Percentiles rank a stretch among this genome's conserved stretches.
Conservation (phyloP, 2,888 invertebrate genomes). For the Nyleta sp. region DNA sequence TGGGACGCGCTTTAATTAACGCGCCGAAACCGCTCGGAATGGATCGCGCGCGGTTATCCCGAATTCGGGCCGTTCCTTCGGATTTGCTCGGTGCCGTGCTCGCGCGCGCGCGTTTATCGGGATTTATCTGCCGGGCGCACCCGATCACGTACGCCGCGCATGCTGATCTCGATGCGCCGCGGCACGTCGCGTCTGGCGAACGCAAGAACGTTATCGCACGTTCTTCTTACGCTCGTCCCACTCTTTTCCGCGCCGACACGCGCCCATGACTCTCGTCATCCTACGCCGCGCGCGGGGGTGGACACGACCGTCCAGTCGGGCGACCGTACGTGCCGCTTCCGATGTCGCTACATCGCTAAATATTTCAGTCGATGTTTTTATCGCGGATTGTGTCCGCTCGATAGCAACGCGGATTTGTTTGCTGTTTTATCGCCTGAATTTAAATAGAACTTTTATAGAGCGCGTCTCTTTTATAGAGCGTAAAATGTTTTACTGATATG, state of each 20-base stretch:
- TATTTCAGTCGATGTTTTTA: constrained; percentile 47
- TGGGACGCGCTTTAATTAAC: constrained; percentile 51
- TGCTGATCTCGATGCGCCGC: constrained; percentile 46
- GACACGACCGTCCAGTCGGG: constrained; percentile 19
- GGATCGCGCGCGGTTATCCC: constrained; percentile 28
- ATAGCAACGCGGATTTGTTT: constrained; percentile 45
- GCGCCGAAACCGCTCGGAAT: constrained; percentile 24
- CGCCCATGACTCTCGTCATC: constrained; percentile 70
- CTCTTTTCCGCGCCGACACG: constrained; percentile 71
- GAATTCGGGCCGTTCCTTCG: constrained; percentile 39
- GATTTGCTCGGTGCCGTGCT: constrained; percentile 12
- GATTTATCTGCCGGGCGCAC: constrained; percentile 35
- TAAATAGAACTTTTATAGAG: constrained; percentile 57
- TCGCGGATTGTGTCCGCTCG: constrained; percentile 33
- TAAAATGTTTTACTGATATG: constrained; percentile 49
- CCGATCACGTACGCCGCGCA: constrained; percentile 41
- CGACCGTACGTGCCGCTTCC: constrained; percentile 16
- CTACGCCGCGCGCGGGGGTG: constrained; percentile 70
- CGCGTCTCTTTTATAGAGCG: constrained; percentile 49
- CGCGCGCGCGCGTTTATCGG: constrained; percentile 41
- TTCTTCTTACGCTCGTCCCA: constrained; percentile 64
- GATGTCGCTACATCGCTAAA: constrained; percentile 32
- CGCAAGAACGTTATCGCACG: constrained; percentile 74
- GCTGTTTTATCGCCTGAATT: constrained; percentile 49
- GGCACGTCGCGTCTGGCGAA: constrained; percentile 54